phyloP scores from a whole-genome alignment of 2,888 invertebrate genomes.

The Lepidochitona cinerea region DNA sequence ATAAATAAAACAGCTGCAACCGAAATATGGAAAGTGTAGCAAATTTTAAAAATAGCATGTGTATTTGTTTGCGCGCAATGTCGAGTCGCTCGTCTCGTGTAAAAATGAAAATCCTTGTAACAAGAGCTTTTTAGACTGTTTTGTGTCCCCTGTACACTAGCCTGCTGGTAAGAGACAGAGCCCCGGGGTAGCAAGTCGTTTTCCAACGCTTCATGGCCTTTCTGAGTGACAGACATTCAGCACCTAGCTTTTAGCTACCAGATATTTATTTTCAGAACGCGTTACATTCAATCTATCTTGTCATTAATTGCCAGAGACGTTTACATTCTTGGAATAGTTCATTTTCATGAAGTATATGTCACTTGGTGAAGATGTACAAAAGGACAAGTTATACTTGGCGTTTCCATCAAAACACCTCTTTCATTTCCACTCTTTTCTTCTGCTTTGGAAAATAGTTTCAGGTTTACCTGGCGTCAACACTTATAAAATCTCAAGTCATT shows the following conservation, averaged over 20 bases:
- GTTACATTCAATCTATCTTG: not conserved
- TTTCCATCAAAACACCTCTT: no score
- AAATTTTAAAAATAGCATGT: no score
- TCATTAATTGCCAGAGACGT: not conserved
- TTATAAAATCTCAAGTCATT: not conserved
- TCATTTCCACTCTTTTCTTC: not conserved
- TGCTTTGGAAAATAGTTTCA: not conserved
- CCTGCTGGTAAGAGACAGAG: no score
- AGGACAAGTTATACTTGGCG: not conserved
- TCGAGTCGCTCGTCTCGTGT: no score
- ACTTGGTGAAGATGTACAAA: not conserved
- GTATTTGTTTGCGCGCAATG: no score
- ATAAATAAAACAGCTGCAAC: no score
- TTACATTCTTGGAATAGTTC: constrained; percentile 3
- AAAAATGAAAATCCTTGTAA: no score
- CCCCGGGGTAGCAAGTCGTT: not conserved
- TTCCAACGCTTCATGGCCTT: not conserved
- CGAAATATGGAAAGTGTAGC: no score
- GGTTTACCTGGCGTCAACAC: not conserved
- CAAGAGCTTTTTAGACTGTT: no score
- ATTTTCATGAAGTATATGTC: not conserved
- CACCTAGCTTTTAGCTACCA: not conserved
- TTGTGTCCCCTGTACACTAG: no score
- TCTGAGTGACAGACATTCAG: not conserved
- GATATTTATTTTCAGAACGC: not conserved